A percentile compares a stretch with the other conserved stretches of the same genome.
Evolutionary conservation across 2,797 vertebrate genomes (phyloP).

Genomic region (Leptodactylus fallax): DNA sequence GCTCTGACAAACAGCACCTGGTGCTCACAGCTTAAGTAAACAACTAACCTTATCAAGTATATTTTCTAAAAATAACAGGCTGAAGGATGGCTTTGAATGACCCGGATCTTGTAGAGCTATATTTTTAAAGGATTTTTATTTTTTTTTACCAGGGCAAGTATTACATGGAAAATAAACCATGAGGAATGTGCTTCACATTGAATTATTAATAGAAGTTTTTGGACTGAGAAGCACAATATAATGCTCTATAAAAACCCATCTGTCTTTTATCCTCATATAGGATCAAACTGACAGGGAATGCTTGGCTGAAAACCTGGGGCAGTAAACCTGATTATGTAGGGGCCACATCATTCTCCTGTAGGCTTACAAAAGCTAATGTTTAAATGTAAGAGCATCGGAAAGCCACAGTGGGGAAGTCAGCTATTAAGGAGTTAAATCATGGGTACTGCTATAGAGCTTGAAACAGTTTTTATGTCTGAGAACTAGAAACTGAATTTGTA

Average conservation of each 20-base stretch:
- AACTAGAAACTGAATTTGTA: too few species aligned
- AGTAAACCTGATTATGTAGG: conserved; percentile 28
- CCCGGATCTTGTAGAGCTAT: neutral
- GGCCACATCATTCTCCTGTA: conserved; percentile 11
- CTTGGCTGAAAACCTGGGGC: conserved; percentile 12
- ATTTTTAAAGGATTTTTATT: neutral
- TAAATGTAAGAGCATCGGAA: neutral
- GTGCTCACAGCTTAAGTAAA: conserved; percentile 38
- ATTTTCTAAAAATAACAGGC: neutral
- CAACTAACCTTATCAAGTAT: conserved; percentile 17
- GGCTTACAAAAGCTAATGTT: conserved; percentile 10
- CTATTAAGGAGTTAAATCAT: too few species aligned
- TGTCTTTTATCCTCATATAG: neutral
- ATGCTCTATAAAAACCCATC: conserved; percentile 10
- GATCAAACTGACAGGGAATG: neutral
- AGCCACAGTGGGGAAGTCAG: neutral
- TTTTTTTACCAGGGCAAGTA: neutral
- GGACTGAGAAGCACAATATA: neutral
- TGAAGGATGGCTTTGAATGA: neutral
- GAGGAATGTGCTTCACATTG: neutral
- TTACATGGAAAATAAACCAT: conserved; percentile 3
- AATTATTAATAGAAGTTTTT: neutral
- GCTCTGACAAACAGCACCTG: conserved; percentile 45
- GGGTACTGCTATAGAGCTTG: too few species aligned
- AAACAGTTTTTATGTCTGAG: too few species aligned